A percentile compares a stretch with the other conserved stretches of the same genome.
Evolutionary conservation across 1,140 invertebrate genomes (phyloP).

Genomic region (Steinernema feltiae): DNA sequence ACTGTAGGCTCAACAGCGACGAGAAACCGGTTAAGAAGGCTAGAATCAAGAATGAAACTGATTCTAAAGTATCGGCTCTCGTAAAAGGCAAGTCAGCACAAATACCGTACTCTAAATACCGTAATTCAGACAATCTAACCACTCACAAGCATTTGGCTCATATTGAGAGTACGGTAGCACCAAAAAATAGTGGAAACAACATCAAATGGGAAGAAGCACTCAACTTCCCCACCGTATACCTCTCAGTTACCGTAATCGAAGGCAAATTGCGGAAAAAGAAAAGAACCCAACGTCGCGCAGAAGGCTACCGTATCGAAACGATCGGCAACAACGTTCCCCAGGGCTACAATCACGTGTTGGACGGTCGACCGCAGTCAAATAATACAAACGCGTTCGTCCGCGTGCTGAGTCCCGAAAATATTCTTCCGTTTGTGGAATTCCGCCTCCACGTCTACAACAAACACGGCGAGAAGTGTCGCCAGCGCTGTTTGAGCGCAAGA

Average conservation of each 20-base stretch:
- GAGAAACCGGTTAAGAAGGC: too few relatives aligned
- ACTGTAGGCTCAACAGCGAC: not conserved
- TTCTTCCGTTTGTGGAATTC: conserved; percentile 1
- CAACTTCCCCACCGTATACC: not conserved
- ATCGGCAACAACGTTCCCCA: not conserved
- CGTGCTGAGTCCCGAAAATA: not conserved
- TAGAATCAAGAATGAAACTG: too few relatives aligned
- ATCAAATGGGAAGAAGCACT: not conserved
- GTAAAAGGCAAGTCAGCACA: too few relatives aligned
- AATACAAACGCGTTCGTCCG: not conserved
- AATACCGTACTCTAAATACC: not conserved
- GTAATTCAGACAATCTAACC: too few relatives aligned
- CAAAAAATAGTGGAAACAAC: not conserved
- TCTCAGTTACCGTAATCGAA: not conserved
- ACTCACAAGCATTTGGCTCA: too few relatives aligned
- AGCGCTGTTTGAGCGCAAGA: not conserved
- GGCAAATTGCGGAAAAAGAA: not conserved
- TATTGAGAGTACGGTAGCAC: too few relatives aligned
- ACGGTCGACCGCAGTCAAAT: not conserved
- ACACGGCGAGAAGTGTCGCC: not conserved
- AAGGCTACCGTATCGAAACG: not conserved
- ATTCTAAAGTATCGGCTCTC: too few relatives aligned
- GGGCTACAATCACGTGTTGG: not conserved
- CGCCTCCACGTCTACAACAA: not conserved
- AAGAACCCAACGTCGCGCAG: not conserved